Evolutionary conservation across 1,140 invertebrate species (phyloP).

Genomic region (Musca domestica): DNA sequence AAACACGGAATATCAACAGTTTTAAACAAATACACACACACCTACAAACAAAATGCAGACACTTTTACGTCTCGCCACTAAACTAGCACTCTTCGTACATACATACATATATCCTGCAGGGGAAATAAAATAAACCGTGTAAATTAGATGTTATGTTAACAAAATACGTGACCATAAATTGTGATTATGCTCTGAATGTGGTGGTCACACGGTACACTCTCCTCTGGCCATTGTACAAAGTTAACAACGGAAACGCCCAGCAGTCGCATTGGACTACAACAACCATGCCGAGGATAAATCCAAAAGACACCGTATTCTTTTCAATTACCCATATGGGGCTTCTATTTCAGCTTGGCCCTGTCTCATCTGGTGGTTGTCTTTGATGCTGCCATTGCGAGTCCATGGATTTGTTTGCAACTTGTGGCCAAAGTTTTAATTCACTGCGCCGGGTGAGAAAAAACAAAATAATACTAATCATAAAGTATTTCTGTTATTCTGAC

Average conservation of each 20-base stretch:
- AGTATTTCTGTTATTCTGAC: conserved; percentile 16
- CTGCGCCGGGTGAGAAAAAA: background rate
- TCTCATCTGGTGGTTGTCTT: background rate
- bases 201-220: background rate
- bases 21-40: background rate
- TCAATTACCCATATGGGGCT: conserved; percentile 14
- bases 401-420: conserved; percentile 7
- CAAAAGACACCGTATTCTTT: background rate
- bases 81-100: too few relatives aligned
- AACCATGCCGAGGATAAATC: too few relatives aligned
- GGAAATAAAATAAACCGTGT: conserved; percentile 29
- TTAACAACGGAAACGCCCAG: too few relatives aligned
- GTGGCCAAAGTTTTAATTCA: conserved; percentile 18
- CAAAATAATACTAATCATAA: conserved; percentile 19
- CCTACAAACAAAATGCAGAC: too few relatives aligned
- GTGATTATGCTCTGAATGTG: conserved; percentile 14
- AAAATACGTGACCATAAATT: conserved; percentile 24
- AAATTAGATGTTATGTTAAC: conserved; percentile 28
- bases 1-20: background rate
- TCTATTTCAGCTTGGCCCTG: background rate
- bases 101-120: conserved; percentile 21
- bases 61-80: too few relatives aligned
- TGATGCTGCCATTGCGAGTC: background rate
- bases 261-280: too few relatives aligned
- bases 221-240: background rate